Conservation (phyloP, 2,888 invertebrate genomes). For the Drosophila rubida region DNA sequence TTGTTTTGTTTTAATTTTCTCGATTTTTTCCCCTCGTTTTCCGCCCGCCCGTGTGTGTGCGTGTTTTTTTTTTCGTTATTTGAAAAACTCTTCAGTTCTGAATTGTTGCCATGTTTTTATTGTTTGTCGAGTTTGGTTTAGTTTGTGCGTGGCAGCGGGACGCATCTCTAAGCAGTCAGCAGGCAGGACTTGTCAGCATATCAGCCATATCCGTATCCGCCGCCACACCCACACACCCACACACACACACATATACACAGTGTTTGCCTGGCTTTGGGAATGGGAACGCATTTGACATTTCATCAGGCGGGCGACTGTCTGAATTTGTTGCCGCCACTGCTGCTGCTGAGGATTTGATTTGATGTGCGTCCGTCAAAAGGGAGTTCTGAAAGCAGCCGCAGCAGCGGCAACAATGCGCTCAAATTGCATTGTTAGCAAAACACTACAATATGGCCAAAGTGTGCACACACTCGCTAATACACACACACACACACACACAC, state of each 20-base stretch:
- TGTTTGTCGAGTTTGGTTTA: slow-evolving; percentile 82
- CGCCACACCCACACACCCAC: slow-evolving; percentile 13
- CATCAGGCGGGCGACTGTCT: slow-evolving; percentile 66
- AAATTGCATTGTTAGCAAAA: slow-evolving; percentile 82
- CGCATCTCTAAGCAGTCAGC: slow-evolving; percentile 35
- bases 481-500: slow-evolving; percentile 12
- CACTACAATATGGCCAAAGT: slow-evolving; percentile 82
- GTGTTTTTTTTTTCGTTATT: slow-evolving; percentile 81
- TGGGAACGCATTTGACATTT: slow-evolving; percentile 78
- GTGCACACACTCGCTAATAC: slow-evolving; percentile 35
- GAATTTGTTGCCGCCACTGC: slow-evolving; percentile 58
- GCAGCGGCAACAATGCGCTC: slow-evolving; percentile 68
- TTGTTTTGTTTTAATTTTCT: slow-evolving; percentile 84
- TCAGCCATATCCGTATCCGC: slow-evolving; percentile 59
- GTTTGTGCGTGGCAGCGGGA: slow-evolving; percentile 69
- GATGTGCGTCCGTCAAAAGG: slow-evolving; percentile 75
- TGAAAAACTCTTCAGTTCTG: slow-evolving; percentile 85
- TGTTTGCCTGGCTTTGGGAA: slow-evolving; percentile 35
- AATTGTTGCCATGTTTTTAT: slow-evolving; percentile 83
- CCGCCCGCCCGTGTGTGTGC: slow-evolving; percentile 17
- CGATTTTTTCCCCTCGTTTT: slow-evolving; percentile 66
- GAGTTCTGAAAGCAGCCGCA: slow-evolving; percentile 39
- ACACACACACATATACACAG: slow-evolving; percentile 21
- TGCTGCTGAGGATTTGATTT: slow-evolving; percentile 58
- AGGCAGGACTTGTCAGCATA: slow-evolving; percentile 21